Conservation (phyloP, 2,888 invertebrate genomes). For the Synanthedon vespiformis region DNA sequence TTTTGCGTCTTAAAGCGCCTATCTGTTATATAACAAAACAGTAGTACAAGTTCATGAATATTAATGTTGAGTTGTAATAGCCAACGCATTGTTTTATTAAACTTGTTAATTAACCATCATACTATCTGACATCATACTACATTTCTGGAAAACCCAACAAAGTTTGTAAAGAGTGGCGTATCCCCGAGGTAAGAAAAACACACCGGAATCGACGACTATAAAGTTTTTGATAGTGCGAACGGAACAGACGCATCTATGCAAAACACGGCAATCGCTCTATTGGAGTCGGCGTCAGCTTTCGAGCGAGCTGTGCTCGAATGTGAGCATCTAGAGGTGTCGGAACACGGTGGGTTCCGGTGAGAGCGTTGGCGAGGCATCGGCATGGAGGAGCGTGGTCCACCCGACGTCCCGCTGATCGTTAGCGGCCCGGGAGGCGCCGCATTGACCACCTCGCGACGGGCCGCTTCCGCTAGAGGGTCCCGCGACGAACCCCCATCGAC, state of each 20-base stretch:
- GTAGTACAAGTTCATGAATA: no score
- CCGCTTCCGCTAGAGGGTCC: constrained; percentile 51
- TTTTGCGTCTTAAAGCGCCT: no score
- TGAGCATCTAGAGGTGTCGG: constrained; percentile 55
- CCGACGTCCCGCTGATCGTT: constrained; percentile 61
- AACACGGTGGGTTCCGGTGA: constrained; percentile 65
- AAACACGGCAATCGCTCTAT: constrained; percentile 61
- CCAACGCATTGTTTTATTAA: no score
- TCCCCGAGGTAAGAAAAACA: constrained; percentile 7
- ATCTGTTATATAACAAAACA: no score
- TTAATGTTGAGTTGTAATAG: no score
- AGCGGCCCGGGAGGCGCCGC: constrained; percentile 31
- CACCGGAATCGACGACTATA: constrained; percentile 29
- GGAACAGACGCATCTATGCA: constrained; percentile 48
- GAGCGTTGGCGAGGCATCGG: constrained; percentile 69
- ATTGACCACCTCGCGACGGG: constrained; percentile 51
- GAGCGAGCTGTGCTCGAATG: constrained; percentile 62
- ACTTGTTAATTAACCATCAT: no score
- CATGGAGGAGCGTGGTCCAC: constrained; percentile 70
- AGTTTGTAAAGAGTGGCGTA: no score
- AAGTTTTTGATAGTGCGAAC: constrained; percentile 17
- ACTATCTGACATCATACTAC: no score
- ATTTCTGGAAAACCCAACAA: no score
- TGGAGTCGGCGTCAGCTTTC: constrained; percentile 60
- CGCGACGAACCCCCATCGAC: constrained; percentile 59